Evolutionary conservation across 2,113 vertebrate genomes (phyloP), one percentile per base, ranked within the genome.

Genomic region (Muscicapa adusta): DNA sequence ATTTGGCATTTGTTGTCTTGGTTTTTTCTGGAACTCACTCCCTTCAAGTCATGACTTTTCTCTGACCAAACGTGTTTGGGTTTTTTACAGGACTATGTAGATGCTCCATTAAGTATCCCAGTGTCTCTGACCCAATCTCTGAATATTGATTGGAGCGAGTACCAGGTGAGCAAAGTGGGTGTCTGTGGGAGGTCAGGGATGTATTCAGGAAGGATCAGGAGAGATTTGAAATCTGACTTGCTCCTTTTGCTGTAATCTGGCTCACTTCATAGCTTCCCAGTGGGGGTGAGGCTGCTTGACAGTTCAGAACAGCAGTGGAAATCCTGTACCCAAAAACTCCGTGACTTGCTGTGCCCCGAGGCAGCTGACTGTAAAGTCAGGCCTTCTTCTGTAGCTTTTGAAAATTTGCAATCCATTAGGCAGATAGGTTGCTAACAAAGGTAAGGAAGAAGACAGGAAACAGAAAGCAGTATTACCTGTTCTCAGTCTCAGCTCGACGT

Each of bases 41-140:
- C 29, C 31, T 89, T 68, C 14, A 40, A 53, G 29, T 54, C 16
- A 4, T 25, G 48, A 18, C 42, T 87, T 84, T 93, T 73, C 51
- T 73, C 34, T 93, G 29, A 89, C 45, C 13, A 12, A 0, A 40
- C 48, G 5, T 13, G 4, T 78, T 34, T 78, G 25, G 38, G 3
- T 93, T 73, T 96, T 94, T 92, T 93, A 43, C 96, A 99, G 99
- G 99, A 99, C 97, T 99, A 98, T 50, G 99, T 99, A 34, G 99
- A 99, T 84, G 99, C 99, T 95, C 99, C 99, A 18, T 91, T 99
- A 97, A 99, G 98, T 97, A 99, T 99, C 97, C 99, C 99, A 14
- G 76, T 91, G 45, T 98, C 98, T 96, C 98, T 99, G 95, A 98
- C 98, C 60, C 98, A 98, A 33, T 98, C 98, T 97, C 95, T 99